phyloP scores from a whole-genome alignment of 2,797 vertebrate genomes.

The Acropternis orthonyx region DNA sequence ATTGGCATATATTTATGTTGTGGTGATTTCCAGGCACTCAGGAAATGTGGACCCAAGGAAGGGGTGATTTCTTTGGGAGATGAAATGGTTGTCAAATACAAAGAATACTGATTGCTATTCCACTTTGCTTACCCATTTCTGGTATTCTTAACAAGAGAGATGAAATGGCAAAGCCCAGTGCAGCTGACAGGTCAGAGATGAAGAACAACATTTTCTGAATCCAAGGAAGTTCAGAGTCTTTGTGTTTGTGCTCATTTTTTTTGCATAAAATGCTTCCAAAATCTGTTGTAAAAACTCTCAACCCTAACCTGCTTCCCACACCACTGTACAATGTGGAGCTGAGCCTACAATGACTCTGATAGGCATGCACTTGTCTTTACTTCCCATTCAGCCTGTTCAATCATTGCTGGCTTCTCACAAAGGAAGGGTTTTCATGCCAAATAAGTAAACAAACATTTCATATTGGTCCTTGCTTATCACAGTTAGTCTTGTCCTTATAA shows the following conservation, averaged over 20 bases:
- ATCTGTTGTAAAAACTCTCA: background rate
- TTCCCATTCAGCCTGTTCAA: background rate
- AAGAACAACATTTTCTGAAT: constrained; percentile 20
- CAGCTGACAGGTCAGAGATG: background rate
- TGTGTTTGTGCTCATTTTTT: background rate
- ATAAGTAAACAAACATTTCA: constrained; percentile 32
- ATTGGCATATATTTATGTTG: constrained; percentile 50
- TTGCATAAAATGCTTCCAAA: background rate
- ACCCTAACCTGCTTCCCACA: background rate
- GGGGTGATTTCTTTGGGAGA: constrained; percentile 1
- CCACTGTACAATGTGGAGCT: accelerated
- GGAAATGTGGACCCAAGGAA: constrained; percentile 13
- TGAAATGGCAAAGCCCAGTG: background rate
- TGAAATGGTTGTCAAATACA: constrained; percentile 22
- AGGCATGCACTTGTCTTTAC: background rate
- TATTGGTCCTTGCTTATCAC: constrained; percentile 35
- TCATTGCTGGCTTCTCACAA: background rate
- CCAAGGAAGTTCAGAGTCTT: background rate
- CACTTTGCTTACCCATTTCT: background rate
- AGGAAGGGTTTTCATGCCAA: background rate
- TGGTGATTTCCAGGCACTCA: constrained; percentile 19
- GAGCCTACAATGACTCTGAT: background rate
- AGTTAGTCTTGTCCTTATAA: constrained; percentile 51
- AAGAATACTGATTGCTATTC: constrained; percentile 18
- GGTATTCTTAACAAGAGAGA: background rate